phyloP scores from a whole-genome alignment of 2,888 invertebrate species.

The Drepanosiphum platanoidis region DNA sequence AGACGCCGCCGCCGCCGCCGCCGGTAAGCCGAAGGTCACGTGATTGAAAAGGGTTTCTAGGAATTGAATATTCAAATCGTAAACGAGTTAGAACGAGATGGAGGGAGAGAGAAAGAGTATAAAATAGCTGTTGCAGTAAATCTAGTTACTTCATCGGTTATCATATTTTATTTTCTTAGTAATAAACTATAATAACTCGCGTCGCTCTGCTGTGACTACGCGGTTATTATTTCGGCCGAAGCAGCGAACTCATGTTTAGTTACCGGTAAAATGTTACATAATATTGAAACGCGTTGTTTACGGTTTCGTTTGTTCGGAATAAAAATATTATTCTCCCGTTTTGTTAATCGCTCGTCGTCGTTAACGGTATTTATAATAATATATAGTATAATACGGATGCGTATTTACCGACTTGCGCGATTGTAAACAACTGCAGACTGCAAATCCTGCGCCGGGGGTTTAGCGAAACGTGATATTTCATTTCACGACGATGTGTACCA shows the following conservation, averaged over 20 bases:
- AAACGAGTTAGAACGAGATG: too few relatives aligned
- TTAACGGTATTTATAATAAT: too few relatives aligned
- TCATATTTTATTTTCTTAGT: too few relatives aligned
- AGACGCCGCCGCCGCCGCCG: neutral
- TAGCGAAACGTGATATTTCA: conserved; percentile 1
- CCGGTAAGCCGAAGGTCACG: neutral
- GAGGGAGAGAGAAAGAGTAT: too few relatives aligned
- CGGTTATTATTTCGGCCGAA: neutral
- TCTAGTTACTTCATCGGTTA: neutral
- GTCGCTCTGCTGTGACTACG: neutral
- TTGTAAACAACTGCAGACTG: too few relatives aligned
- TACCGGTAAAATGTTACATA: neutral
- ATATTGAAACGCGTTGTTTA: neutral
- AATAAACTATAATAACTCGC: too few relatives aligned
- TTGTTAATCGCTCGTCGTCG: neutral
- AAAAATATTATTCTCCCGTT: neutral
- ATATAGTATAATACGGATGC: neutral
- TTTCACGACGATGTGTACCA: neutral
- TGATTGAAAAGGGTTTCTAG: conserved; percentile 11
- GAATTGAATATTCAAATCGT: conserved; percentile 4
- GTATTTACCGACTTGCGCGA: neutral
- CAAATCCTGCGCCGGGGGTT: neutral
- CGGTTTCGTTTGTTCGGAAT: too few relatives aligned
- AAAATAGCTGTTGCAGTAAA: neutral
- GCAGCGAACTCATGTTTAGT: neutral